A percentile compares a stretch with the other conserved stretches of the same genome.
Evolutionary conservation across 2,797 vertebrate genomes (phyloP).

Genomic region (Sciurus vulgaris): DNA sequence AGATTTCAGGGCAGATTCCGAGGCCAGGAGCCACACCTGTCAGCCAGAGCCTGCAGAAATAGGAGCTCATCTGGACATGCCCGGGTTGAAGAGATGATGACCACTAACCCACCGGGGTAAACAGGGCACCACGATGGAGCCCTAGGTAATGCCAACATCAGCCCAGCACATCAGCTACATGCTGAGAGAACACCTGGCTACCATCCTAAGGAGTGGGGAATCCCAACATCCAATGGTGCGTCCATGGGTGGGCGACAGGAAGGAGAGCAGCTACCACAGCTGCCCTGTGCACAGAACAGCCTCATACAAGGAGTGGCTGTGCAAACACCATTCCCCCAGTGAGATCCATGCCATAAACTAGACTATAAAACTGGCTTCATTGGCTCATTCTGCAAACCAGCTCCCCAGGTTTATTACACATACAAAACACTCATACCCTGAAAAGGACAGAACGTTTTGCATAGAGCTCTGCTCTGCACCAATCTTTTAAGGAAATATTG

Average conservation of each 20-base stretch:
- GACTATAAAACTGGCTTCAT: background rate
- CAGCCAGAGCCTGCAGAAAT: background rate
- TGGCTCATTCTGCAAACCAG: slow-evolving; percentile 4
- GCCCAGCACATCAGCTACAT: background rate
- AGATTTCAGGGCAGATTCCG: background rate
- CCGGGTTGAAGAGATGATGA: background rate
- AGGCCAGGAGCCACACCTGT: background rate
- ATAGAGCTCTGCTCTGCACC: background rate
- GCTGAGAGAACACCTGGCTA: background rate
- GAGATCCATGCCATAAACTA: background rate
- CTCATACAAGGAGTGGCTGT: background rate
- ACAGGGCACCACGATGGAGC: background rate
- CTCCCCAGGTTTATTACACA: background rate
- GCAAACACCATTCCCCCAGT: background rate
- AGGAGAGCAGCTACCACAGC: background rate
- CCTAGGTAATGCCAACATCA: background rate
- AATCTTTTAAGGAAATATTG: background rate
- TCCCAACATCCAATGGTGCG: background rate
- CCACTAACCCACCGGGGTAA: background rate
- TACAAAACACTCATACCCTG: background rate
- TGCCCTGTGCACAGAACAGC: background rate
- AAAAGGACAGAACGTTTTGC: background rate
- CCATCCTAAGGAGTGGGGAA: accelerated
- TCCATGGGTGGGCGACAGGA: background rate
- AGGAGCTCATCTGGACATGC: background rate